Base-by-base conservation (phyloP, 2,113 vertebrate genomes). In the Malurus melanocephalus region DNA sequence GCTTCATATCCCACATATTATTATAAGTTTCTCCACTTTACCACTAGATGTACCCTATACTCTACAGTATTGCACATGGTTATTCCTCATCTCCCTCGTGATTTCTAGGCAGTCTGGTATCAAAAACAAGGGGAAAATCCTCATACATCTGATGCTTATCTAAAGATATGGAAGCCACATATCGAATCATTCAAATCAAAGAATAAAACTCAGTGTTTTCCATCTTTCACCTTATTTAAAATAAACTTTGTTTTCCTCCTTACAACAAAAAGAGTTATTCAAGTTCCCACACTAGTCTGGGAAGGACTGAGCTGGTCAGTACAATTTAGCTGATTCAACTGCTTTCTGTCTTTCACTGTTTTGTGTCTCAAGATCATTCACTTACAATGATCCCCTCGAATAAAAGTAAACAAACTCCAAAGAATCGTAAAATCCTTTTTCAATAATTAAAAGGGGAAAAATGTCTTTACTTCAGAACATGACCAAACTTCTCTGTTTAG, bases 31-130 rank as follows among this genome's bases (percentile, higher is more conserved):
- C 93, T 88, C 84, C 67, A 82, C 59, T 87, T 90, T 95, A 93
- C 92, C 93, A 94, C 94, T 88, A 93, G 88, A 93, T 94, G 88
- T 90, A 87, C 80, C 48, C 69, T 94, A 88, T 9, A 93, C 81
- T 87, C 93, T 92, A 32, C 86, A 40, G 20, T 61, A 61, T 13
- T 15, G 19, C 62, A 81, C n/a, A 61, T 17, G 56, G 76, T 67
- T 66, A 52, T 53, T 93, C 69, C 73, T 88, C 77, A 85, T 65
- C 49, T 55, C 57, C 69, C 74, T 76, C 0, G 1, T 88, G 86
- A 90, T 42, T 91, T 91, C 52, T 84, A 55, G 56, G n/a, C 55
- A 79, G 71, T 40, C 7, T 43, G 51, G 6, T 69, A 81, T 7
- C 64, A 79, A 69, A 94, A 79, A 19, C 83, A 84, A 86, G 45